Evolutionary conservation across 2,797 vertebrate species (phyloP), one percentile per base, ranked within the genome.

Genomic region (Tympanoctomys barrerae): DNA sequence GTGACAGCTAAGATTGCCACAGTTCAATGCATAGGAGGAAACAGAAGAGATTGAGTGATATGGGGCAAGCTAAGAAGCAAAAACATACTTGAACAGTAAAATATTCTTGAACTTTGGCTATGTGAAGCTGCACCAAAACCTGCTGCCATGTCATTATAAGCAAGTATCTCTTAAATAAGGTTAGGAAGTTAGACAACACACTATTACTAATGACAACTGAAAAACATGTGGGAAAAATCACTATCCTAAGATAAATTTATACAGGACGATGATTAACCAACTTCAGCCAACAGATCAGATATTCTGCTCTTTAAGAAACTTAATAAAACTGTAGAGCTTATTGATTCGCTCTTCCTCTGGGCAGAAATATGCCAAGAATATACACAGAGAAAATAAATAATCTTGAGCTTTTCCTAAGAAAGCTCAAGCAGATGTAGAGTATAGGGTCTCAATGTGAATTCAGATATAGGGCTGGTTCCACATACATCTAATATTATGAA

Each of bases 331-430:
- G 92, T 96, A 96, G 92, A 79, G 94, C 64, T 91, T 98, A 97
- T 90, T 97, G 97, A 97, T 97, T 97, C 96, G 54, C 77, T 97
- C 95, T 96, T 97, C 90, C 94, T 97, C 80, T 91, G 91, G 96
- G 96, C 89, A 97, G 97, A 97, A 97, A 94, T 97, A 97, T 96
- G 95, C 92, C 96, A 97, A 92, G 96, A 90, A 97, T 94, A 97
- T 91, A 97, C 87, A 77, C 82, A 59, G 90, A 96, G 87, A 97
- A 97, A 97, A 97, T 98, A 98, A 97, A 97, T 97, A 96, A 97
- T 92, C 83, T 84, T 2, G 1, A 94, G 93, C 90, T 95, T 95
- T 83, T 77, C 10, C 2, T 85, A 77, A 90, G 86, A 94, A 87
- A 94, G 89, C 70, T 89, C 77, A 84, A 95, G 90, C 57, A 79